These are phyloP conservation scores for Schizopygopsis malacanthus DNA, from an alignment of 2,797 vertebrate genomes.

Conservation along the genomic window DNA sequence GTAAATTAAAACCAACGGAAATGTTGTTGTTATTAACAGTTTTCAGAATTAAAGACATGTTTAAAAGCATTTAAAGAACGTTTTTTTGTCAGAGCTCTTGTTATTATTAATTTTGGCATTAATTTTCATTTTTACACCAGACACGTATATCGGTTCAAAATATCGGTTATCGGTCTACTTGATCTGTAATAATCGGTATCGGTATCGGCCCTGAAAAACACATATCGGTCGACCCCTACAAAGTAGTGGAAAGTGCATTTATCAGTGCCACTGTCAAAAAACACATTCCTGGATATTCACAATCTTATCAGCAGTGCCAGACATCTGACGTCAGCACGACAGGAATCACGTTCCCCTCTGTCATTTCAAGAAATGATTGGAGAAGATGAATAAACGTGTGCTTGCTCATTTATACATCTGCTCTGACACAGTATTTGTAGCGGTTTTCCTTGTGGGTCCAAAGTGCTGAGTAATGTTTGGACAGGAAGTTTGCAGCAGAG, in stretches of 20 bases:
- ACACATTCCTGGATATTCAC: background rate
- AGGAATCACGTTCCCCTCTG: background rate
- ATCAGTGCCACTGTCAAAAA: background rate
- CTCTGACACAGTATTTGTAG: background rate
- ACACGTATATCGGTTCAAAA: too few species aligned
- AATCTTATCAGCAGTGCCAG: background rate
- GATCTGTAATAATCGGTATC: too few species aligned
- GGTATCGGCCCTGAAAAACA: too few species aligned
- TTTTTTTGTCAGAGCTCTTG: too few species aligned
- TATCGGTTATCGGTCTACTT: too few species aligned
- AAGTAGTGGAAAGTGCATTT: background rate
- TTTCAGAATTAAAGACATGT: too few species aligned
- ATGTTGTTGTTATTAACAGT: too few species aligned
- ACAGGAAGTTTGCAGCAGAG: constrained; percentile 11
- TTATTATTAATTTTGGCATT: too few species aligned
- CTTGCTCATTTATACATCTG: background rate
- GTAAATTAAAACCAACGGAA: too few species aligned
- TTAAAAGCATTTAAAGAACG: too few species aligned
- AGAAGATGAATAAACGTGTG: background rate
- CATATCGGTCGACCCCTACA: too few species aligned
- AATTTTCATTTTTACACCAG: too few species aligned
- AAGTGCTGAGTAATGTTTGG: constrained; percentile 23
- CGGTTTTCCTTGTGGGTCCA: background rate
- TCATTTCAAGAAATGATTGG: background rate
- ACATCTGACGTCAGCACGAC: background rate